Base-by-base conservation (phyloP, 2,113 vertebrate species). In the Apus apus region DNA sequence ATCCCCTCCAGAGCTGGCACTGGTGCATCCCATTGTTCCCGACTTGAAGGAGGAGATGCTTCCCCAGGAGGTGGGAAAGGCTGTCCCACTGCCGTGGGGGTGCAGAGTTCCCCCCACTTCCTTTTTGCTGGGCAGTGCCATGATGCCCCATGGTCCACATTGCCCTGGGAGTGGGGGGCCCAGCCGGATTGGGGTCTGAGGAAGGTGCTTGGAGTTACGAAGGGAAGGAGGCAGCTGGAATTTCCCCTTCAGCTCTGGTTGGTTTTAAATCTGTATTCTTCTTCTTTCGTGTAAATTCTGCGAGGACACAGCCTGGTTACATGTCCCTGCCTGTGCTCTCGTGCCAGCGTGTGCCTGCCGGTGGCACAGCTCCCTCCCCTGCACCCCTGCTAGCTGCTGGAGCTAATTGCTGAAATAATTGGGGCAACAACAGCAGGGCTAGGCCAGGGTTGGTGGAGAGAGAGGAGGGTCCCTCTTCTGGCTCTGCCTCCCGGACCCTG, bases 231-330 rank as follows among this genome's bases (percentile, higher is more conserved):
- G 73, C 15, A 15, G 76, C 56, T 94, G 96, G 90, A 82, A 76
- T 93, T 95, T 95, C 94, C 43, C 70, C 60, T 79, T 94, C 89
- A 45, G 56, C 91, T 81, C 54, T 64, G 65, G 88, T 87, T 80
- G 84, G 46, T 32, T 93, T 93, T 27, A 45, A 58, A 57, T 46
- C 32, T 25, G 4, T 50, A 9, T 62, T 76, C 13, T 62, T 96
- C 38, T 77, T 66, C 23, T 40, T 68, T 7, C 0, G 13, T 9
- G 34, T 61, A 34, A 51, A 50, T 84, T 60, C 43, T 27, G 46
- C 0, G 2, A 75, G 80, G 83, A 58, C 0, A 1, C 7, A 5
- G 78, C n/a, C 56, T 9, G 70, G 25, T 32, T 70, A 46, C 0
- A 2, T 5, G 8, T 29, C n/a, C 29, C 18, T 34, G 64, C 58